phyloP scores from a whole-genome alignment of 2,797 vertebrate species.

The Darevskia mixta region DNA sequence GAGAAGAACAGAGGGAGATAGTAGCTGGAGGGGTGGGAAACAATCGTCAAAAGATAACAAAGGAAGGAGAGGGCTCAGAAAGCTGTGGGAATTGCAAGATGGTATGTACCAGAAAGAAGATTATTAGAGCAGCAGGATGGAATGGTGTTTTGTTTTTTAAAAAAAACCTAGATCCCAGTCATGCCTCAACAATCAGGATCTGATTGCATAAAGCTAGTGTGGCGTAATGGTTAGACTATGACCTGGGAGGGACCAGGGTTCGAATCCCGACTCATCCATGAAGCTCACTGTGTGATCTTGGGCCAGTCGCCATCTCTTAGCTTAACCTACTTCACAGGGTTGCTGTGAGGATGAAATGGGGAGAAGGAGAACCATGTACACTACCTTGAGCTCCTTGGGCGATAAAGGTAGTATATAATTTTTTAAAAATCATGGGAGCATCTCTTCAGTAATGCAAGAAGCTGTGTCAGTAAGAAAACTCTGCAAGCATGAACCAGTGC shows the following conservation, averaged over 20 bases:
- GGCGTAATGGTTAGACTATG: too few relatives aligned
- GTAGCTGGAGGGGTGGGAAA: conserved; percentile 55
- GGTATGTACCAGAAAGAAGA: conserved; percentile 53
- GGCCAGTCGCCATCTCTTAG: too few relatives aligned
- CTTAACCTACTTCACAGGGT: too few relatives aligned
- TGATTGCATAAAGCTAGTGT: conserved; percentile 36
- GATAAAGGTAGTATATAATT: too few relatives aligned
- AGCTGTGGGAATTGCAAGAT: conserved; percentile 63
- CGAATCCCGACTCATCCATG: too few relatives aligned
- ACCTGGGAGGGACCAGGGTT: too few relatives aligned
- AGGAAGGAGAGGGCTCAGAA: conserved; percentile 43
- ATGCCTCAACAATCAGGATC: conserved; percentile 30
- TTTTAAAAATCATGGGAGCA: conserved; percentile 5
- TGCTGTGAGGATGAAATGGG: too few relatives aligned
- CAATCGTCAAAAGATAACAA: conserved; percentile 63
- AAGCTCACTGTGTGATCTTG: too few relatives aligned
- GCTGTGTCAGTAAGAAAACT: background rate
- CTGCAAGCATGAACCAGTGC: background rate
- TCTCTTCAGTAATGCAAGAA: conserved; percentile 33
- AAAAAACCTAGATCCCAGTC: conserved; percentile 42
- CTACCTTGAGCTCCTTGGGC: too few relatives aligned
- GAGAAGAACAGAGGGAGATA: conserved; percentile 57
- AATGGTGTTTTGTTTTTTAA: conserved; percentile 44
- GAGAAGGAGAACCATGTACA: too few relatives aligned
- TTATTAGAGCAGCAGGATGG: conserved; percentile 47